Evolutionary conservation across 2,113 vertebrate genomes (phyloP), one percentile per base, ranked within the genome.

Genomic region (Rhynchopsitta pachyrhyncha): DNA sequence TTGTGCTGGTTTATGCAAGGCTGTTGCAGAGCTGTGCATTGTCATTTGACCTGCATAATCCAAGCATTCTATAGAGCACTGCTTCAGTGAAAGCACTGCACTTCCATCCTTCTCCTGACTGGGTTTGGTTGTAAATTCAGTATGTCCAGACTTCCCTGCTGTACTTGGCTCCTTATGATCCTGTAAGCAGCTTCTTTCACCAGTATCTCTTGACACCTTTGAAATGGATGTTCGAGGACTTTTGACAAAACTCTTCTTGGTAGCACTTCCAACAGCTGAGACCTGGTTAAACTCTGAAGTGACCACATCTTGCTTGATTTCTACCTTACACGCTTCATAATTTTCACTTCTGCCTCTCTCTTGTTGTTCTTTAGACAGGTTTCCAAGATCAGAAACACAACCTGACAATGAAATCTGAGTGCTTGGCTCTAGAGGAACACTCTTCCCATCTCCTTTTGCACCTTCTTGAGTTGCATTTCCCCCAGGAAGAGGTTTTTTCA

Each of bases 391-490:
- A 25, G 55, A 73, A 74, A 15, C 55, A 44, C 87, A 84, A 49
- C 33, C 93, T 1, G 93, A 62, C 4, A 70, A 90, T 15, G 92
- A 37, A 13, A 97, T 91, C 1, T 55, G 96, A 70, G 95, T 46
- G 2, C 50, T 29, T 15, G 88, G n/a, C 1, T 88, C 23, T 22
- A 59, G 17, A 46, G 41, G 16, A 46, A 41, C 52, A 8, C 19
- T 71, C 33, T 64, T 83, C 11, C 46, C 13, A 22, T n/a, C 55
- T 46, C 57, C 95, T 35, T 97, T 96, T 39, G 96, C 86, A 82
- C 41, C 35, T 86, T n/a, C 25, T 42, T 47, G 46, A 47, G 69
- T 67, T 10, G 28, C 24, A 8, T 39, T 62, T 76, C 29, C 14
- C 50, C 44, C 29, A 8, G 5, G 47, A 57, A 93, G 20, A 60